Base-by-base conservation (phyloP, 2,113 vertebrate genomes). In the Pleuronectes platessa region DNA sequence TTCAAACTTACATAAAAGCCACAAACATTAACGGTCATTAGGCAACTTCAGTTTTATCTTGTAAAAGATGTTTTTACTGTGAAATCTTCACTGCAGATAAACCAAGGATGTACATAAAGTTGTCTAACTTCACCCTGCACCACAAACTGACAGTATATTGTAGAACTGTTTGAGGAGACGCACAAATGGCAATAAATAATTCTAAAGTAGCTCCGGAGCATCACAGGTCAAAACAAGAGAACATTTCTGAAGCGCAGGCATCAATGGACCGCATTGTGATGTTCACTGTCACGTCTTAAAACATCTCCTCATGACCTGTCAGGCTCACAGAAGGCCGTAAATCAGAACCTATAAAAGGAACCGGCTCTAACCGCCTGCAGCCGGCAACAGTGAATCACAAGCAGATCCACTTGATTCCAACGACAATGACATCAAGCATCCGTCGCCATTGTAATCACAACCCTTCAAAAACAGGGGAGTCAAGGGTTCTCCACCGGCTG, bases 361-460 rank as follows among this genome's bases (percentile, higher is more conserved):
- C 3, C 2, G n/a, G 70, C 15, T 66, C 9, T 40, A 13, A 70
- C 0, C 26, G 49, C 3, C 3, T 20, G 2, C 76, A 84, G 61
- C 58, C 63, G 51, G 47, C 53, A 42, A 53, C 84, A 70, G 63
- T 37, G 37, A 72, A 76, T 60, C 81, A 74, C 31, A 54, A 87
- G 87, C 72, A 74, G 70, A 85, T 84, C 88, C 79, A 86, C 89
- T 91, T 83, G 86, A 90, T 84, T 89, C 63, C 61, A 42, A 20
- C 18, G n/a, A 86, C 86, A 87, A 78, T 76, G 83, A 88, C 79
- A 60, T 72, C 58, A 53, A 90, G 85, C 65, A 69, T 67, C 68
- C 55, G 65, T 59, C 15, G 14, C 66, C 68, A 18, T 58, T 68
- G 31, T 87, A 90, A 92, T 92, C 86, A 88, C 69, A 79, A n/a